Evolutionary conservation across 2,113 vertebrate species (phyloP).

Genomic region (Phrynosoma platyrhinos): DNA sequence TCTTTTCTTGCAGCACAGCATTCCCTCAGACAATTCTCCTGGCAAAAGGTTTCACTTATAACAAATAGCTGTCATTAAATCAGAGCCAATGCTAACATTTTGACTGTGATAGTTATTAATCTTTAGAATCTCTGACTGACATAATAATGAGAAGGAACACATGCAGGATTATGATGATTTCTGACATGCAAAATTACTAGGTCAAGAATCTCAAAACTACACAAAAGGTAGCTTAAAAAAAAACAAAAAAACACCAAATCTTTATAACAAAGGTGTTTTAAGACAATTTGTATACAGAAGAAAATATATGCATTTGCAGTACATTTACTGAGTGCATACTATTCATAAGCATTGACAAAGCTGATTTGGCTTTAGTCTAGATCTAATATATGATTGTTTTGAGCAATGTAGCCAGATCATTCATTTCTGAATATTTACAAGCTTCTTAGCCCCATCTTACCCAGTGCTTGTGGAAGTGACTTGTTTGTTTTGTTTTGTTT

Average conservation of each 20-base stretch:
- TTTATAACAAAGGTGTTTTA: not conserved
- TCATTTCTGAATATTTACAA: not conserved
- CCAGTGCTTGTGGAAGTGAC: too few species aligned
- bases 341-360: too few species aligned
- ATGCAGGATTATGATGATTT: not conserved
- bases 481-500: too few species aligned
- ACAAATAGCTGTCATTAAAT: conserved; percentile 28
- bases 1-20: not conserved
- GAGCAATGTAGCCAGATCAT: not conserved
- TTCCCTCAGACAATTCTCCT: not conserved
- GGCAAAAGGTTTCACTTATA: conserved; percentile 4
- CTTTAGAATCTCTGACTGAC: conserved; percentile 20
- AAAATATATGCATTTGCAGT: too few species aligned
- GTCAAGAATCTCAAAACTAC: not conserved
- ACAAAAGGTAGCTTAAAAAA: not conserved
- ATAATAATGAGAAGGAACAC: conserved; percentile 13
- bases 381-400: not conserved
- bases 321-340: too few species aligned
- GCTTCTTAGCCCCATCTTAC: not conserved
- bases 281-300: too few species aligned
- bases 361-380: not conserved
- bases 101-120: conserved; percentile 17
- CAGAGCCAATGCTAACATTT: conserved; percentile 3
- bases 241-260: not conserved
- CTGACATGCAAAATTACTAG: not conserved